Evolutionary conservation across 1,140 invertebrate genomes (phyloP), one percentile per base, ranked within the genome.

Genomic region (Myzus persicae): DNA sequence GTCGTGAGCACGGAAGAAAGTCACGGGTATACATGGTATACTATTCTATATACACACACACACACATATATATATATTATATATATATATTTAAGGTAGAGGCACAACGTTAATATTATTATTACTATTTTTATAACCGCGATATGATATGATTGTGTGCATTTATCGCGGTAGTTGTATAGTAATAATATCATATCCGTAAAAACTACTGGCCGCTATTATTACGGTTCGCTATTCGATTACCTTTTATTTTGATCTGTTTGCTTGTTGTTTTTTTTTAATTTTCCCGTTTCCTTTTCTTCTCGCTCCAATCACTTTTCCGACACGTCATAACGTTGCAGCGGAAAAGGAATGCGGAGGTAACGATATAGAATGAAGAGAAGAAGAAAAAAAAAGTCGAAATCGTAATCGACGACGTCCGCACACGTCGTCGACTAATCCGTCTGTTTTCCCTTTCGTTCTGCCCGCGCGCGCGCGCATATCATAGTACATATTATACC

Each of bases 401-500:
- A 90, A 90, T 90, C 89, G 24, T 67, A 90, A 90, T 82, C n/a
- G 24, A 31, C 59, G 38, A 20, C 26, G 89, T 59, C 24, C 54
- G 89, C 36, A 51, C 48, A 22, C 40, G 82, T 59, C 48, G 24
- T 24, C 38, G 88, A 24, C 42, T 20, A 88, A 90, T 59, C 48
- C 88, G 88, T 59, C 42, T 90, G 88, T 90, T 90, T 90, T 90
- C 88, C 88, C 88, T 90, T 90, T 90, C 88, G 88, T 90, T 90
- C 36, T 90, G 88, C 48, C 46, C 81, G 36, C 38, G 24, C 82
- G 82, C 82, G 38, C 82, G 38, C 2, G 36, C 14, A 42, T 22
- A 82, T 38, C 81, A 24, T 82, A 40, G 24, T 22, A 51, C 46
- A 48, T 48, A 48, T 46, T 11, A 0, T 51, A 51, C 48, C 20